A percentile compares a stretch with the other conserved stretches of the same genome.
Conservation (phyloP, 2,888 invertebrate species). For the Sepioteuthis lessoniana region DNA sequence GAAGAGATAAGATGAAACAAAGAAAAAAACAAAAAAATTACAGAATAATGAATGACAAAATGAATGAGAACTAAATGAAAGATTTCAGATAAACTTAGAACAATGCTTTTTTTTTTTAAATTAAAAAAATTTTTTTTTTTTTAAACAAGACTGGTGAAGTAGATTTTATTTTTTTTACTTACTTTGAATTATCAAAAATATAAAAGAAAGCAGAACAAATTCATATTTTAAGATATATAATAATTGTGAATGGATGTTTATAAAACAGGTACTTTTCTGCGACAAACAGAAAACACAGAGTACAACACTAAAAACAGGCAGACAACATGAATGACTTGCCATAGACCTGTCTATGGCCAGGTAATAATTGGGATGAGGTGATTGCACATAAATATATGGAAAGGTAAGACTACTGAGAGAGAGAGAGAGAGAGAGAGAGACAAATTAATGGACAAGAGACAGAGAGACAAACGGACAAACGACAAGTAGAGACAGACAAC, state of each 20-base stretch:
- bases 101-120: background rate
- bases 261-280: background rate
- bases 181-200: background rate
- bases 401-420: background rate
- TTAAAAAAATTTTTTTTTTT: too few species aligned
- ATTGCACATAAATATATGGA: background rate
- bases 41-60: background rate
- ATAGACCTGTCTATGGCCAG: background rate
- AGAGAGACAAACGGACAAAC: background rate
- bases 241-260: background rate
- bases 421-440: conserved; percentile 39
- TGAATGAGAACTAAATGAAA: background rate
- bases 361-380: background rate
- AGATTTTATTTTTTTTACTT: background rate
- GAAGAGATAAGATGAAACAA: background rate
- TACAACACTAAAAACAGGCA: background rate
- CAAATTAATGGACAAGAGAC: background rate
- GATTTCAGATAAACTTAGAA: background rate
- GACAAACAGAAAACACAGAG: background rate
- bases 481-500: background rate
- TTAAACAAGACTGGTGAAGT: too few species aligned
- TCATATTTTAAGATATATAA: background rate
- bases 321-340: background rate
- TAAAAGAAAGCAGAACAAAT: background rate
- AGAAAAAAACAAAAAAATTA: too few species aligned